Evolutionary conservation across 1,140 invertebrate genomes (phyloP), one percentile per base, ranked within the genome.

Genomic region (Halesus radiatus): DNA sequence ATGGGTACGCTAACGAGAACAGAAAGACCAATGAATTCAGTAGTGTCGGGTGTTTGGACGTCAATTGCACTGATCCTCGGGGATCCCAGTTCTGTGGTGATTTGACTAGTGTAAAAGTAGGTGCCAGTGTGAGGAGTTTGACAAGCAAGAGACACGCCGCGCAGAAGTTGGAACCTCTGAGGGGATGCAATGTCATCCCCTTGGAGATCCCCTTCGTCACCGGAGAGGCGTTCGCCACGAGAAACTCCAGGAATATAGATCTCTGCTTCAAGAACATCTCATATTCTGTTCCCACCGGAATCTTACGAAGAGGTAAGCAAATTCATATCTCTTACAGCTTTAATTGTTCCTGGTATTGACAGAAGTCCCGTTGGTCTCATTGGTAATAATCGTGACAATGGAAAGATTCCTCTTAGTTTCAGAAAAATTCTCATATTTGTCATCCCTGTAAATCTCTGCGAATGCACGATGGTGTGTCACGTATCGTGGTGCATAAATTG

Each of bases 261-360:
- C 15, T 83, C 37, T n/a, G 66, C 22, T 83, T 83, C 75, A 23
- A 13, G 13, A 70, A 83, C 37, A 54, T 83, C 6, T 83, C 78
- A 1, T 83, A 75, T 58, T 62, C 78, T 6, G 78, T 80, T 10
- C 52, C 16, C 54, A 72, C 72, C 29, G 81, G 81, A 23, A 26
- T 83, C 58, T 83, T 80, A 56, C 62, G 56, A 37, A 77, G 20
- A 50, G 74, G 81, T 83, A n/a, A 74, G 77, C 70, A 37, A 37
- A 6, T 56, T 45, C 37, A 45, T 45, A 45, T 10, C 37, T 13
- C 10, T 13, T 45, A 45, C 37, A 13, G 10, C 37, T 45, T 13
- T 45, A 45, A 13, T 45, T 45, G 37, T 45, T 45, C 10, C 5
- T 45, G 10, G 7, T 1, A 37, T 6, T 37, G 0, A 29, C 26